Evolutionary conservation across 2,888 invertebrate genomes (phyloP).

Genomic region (Allolobophora icterica): DNA sequence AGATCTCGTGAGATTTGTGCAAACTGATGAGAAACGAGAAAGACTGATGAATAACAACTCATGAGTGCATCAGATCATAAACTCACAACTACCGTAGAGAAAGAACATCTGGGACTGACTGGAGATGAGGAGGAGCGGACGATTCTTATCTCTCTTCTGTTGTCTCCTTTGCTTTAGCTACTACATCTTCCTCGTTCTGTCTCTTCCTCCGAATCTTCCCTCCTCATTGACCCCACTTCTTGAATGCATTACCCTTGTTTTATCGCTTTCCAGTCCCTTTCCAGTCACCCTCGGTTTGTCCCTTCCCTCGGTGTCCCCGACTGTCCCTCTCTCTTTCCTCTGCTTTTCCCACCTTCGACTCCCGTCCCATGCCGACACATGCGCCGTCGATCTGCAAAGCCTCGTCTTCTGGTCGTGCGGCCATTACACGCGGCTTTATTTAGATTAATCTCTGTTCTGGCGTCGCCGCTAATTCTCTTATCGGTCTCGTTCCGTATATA

Average conservation of each 20-base stretch:
- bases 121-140: neutral
- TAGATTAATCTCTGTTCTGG: conserved; percentile 17
- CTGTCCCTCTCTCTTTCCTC: neutral
- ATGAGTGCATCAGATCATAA: neutral
- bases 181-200: neutral
- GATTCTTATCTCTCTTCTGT: neutral
- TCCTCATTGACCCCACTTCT: neutral
- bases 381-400: neutral
- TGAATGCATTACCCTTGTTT: neutral
- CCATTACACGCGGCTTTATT: conserved; percentile 17
- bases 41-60: neutral
- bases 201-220: neutral
- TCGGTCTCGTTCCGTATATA: neutral
- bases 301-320: neutral
- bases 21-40: neutral
- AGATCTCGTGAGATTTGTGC: neutral
- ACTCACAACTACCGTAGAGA: neutral
- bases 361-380: neutral
- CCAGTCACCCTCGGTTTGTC: neutral
- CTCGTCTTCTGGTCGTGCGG: neutral
- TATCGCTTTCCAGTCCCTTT: neutral
- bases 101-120: neutral
- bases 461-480: conserved; percentile 17
- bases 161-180: neutral
- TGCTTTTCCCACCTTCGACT: neutral